Evolutionary conservation across 2,113 vertebrate species (phyloP), one percentile per base, ranked within the genome.

Genomic region (Erythrocercus mccallii): DNA sequence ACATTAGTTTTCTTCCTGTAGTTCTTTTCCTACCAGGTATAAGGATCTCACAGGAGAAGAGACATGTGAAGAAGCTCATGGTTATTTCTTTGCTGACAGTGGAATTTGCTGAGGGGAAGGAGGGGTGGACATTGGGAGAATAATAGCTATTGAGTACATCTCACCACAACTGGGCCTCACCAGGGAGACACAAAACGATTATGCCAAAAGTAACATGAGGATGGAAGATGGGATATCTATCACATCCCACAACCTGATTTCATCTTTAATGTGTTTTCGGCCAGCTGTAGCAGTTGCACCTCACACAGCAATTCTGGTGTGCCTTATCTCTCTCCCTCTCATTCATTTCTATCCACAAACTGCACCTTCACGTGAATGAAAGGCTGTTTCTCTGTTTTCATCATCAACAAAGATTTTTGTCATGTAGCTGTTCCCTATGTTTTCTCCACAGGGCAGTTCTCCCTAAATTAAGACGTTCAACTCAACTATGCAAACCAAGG

Each of bases 71-170:
- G 54, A 42, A 81, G 28, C 5, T 84, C 25, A 20, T 35, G 11
- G 47, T 60, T 81, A 53, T 83, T 78, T 86, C 56, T 86, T 81
- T 84, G 22, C 38, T 66, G 22, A 48, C 30, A 62, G 33, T 12
- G 27, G 40, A 25, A 47, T 73, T 38, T 65, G 16, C 22, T 53
- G 30, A 7, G 15, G 3, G 6, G 3, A 51, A 16, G 4, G 6
- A 54, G 7, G 6, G 2, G 1, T 31, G 17, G 38, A 50, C 5
- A 18, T 0, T 0, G 14, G 15, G 14, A 37, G 15, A 72, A 42
- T 0, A 1, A 17, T 35, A 70, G 31, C 35, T 83, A 5, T 38
- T 53, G 57, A 27, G 24, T 57, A 1, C 38, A 27, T 70, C 23
- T 86, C 73, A 66, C 37, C 50, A 92, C 31, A 72, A 54, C 13